Evolutionary conservation across 2,888 invertebrate species (phyloP).

Genomic region (Trichopoda pennipes): DNA sequence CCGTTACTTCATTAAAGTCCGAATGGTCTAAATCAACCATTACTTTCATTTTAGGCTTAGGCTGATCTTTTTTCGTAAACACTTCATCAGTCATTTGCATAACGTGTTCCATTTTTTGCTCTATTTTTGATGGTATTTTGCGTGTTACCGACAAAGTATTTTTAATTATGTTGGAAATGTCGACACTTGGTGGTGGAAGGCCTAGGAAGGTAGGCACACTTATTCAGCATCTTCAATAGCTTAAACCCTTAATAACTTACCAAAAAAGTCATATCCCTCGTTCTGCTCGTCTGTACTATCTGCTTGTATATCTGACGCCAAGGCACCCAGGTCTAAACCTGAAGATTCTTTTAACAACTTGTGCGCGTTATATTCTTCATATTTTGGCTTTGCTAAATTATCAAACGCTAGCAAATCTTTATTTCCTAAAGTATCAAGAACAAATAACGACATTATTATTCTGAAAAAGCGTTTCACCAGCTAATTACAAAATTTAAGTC

Average conservation of each 20-base stretch:
- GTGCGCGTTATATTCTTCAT: conserved; percentile 14
- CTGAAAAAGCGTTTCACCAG: no score
- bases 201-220: conserved; percentile 63
- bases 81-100: conserved; percentile 72
- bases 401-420: conserved; percentile 71
- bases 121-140: conserved; percentile 58
- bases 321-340: conserved; percentile 3
- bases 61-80: conserved; percentile 63
- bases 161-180: conserved; percentile 71
- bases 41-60: conserved; percentile 53
- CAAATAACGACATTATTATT: conserved; percentile 75
- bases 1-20: conserved; percentile 70
- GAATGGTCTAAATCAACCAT: conserved; percentile 70
- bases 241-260: conserved; percentile 38
- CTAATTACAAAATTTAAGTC: no score
- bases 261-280: conserved; percentile 74
- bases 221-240: not conserved
- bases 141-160: conserved; percentile 64
- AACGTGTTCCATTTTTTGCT: conserved; percentile 70
- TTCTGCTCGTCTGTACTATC: conserved; percentile 68
- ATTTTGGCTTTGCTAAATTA: conserved; percentile 39
- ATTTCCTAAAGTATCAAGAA: conserved; percentile 76
- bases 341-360: conserved; percentile 15
- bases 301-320: conserved; percentile 33
- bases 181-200: conserved; percentile 71